A percentile compares a stretch with the other conserved stretches of the same genome.
Conservation (phyloP, 2,888 invertebrate species). For the Laothoe populi region DNA sequence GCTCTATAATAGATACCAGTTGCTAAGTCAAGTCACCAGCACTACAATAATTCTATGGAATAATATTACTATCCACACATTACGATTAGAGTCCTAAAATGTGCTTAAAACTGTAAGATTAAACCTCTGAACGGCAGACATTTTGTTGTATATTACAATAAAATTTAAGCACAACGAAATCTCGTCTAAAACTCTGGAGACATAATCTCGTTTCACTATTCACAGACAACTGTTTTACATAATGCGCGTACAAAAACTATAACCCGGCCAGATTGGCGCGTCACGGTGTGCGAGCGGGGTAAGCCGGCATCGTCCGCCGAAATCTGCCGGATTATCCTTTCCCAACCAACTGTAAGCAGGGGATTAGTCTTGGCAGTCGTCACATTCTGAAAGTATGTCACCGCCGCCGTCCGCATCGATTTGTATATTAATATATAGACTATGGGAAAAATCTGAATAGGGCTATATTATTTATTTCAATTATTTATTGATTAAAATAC, state of each 20-base stretch:
- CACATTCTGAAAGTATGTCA: conserved; percentile 21
- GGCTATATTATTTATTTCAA: too few species aligned
- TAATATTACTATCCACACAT: background rate
- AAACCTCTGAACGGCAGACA: background rate
- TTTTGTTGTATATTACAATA: background rate
- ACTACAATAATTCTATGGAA: too few species aligned
- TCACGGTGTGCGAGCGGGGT: conserved; percentile 22
- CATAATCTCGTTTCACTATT: conserved; percentile 5
- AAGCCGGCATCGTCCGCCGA: conserved; percentile 27
- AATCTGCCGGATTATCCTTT: conserved; percentile 33
- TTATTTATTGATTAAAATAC: too few species aligned
- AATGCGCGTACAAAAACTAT: conserved; percentile 21
- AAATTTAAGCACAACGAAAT: conserved; percentile 6
- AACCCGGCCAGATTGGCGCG: conserved; percentile 28
- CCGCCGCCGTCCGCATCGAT: too few species aligned
- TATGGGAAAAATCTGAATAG: too few species aligned
- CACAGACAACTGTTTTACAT: conserved; percentile 20
- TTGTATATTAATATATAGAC: too few species aligned
- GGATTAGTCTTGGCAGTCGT: conserved; percentile 30
- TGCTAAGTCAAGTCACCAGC: too few species aligned
- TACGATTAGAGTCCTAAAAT: background rate
- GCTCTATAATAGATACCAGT: too few species aligned
- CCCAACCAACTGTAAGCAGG: conserved; percentile 31
- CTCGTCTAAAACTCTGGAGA: background rate
- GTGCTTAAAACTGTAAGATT: background rate